Evolutionary conservation across 2,888 invertebrate species (phyloP), one percentile per base, ranked within the genome.

Genomic region (Geotrupes spiniger): DNA sequence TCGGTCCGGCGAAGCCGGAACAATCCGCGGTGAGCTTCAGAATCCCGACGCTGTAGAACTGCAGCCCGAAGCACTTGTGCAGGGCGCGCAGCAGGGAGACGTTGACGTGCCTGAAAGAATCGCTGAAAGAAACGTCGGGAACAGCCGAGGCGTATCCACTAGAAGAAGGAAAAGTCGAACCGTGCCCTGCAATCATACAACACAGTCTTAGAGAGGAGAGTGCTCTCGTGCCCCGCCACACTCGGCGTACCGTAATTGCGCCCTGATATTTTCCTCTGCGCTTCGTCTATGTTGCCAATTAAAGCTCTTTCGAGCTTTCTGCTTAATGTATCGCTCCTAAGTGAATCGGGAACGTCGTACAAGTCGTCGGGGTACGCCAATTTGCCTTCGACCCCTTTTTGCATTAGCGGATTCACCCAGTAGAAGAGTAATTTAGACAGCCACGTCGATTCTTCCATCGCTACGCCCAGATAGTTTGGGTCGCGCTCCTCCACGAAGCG

Each of bases 381-480:
- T 62, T 84, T 81, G 4, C 86, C 85, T 27, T 82, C 78, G 10
- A 83, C 75, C 1, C 93, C 95, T 76, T 92, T 92, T 48, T 80
- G 72, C 71, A 96, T 85, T 46, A 96, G 72, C 1, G 90, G 89
- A 54, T 85, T 81, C 1, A 93, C 92, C 96, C 96, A 96, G 51
- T 83, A 77, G 69, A 96, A 92, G 15, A 86, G 72, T n/a, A 95
- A 74, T 64, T 82, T 83, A 0, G 92, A 91, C 1, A 85, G 63
- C 64, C 78, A 79, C 43, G 81, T 80, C 9, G 78, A 76, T 53
- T 85, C 82, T 71, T 92, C 89, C 82, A 92, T 87, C 1, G 92
- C 92, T 43, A 86, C 83, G 0, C 92, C 92, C 55, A 92, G 73
- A 58, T 87, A 81, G 49, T 77, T 77, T 58, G 87, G 85, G 67